These are phyloP conservation scores for Sepioteuthis lessoniana DNA, from an alignment of 2,888 invertebrate genomes.

Conservation along the genomic window DNA sequence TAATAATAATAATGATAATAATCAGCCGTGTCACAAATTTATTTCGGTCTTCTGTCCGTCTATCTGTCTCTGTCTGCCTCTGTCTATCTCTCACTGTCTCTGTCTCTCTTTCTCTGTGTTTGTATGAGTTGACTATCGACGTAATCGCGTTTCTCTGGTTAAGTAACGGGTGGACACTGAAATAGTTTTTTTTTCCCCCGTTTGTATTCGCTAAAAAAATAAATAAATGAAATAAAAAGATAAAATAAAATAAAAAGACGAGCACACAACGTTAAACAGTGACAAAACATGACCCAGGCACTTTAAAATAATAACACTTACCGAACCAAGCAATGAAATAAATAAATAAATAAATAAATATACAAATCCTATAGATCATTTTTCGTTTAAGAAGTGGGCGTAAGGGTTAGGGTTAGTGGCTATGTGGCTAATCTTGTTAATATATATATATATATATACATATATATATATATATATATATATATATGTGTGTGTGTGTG, in stretches of 20 bases:
- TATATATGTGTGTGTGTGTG: too few species aligned
- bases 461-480: too few species aligned
- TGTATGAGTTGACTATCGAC: background rate
- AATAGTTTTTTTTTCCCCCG: background rate
- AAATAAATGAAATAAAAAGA: background rate
- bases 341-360: too few species aligned
- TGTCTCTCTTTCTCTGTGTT: background rate
- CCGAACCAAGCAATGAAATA: background rate
- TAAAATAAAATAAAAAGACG: background rate
- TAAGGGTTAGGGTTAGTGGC: too few species aligned
- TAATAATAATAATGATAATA: too few species aligned
- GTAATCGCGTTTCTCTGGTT: background rate
- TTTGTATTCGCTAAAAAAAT: background rate
- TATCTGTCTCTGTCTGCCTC: too few species aligned
- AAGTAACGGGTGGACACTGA: slow-evolving; percentile 13
- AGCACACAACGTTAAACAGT: background rate
- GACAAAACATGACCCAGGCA: background rate
- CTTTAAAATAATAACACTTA: background rate
- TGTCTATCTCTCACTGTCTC: too few species aligned
- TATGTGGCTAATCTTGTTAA: background rate
- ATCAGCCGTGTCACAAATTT: too few species aligned
- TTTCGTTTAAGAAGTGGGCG: background rate
- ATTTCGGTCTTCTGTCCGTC: too few species aligned
- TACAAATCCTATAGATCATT: background rate
- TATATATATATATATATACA: too few species aligned